These are phyloP conservation scores for Otis tarda DNA, from an alignment of 2,113 vertebrate species.

Conservation along the genomic window DNA sequence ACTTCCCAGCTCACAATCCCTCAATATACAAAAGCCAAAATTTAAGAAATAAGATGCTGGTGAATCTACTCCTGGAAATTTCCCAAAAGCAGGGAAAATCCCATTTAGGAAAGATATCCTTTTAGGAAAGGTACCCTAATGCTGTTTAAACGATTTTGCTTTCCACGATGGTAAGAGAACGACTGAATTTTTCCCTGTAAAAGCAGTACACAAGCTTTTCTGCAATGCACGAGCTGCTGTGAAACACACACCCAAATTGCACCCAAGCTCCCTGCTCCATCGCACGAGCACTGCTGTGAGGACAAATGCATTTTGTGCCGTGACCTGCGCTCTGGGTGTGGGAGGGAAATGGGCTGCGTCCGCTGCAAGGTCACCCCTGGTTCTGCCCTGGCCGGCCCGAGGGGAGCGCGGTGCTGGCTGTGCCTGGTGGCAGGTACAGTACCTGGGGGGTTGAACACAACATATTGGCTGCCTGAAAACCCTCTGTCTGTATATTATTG, in stretches of 20 bases:
- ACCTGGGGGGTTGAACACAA: not conserved
- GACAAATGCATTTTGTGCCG: no score
- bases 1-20: not conserved
- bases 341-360: not conserved
- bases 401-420: not conserved
- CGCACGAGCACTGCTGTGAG: rapidly evolving
- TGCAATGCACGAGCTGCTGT: not conserved
- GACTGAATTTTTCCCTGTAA: not conserved
- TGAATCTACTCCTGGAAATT: not conserved
- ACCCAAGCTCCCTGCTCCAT: not conserved
- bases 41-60: not conserved
- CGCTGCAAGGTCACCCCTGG: no score
- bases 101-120: not conserved
- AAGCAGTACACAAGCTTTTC: not conserved
- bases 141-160: not conserved
- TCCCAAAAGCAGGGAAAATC: not conserved
- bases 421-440: not conserved
- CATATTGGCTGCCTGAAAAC: not conserved
- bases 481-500: not conserved
- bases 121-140: not conserved
- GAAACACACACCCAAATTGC: not conserved
- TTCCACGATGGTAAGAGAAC: not conserved
- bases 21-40: not conserved
- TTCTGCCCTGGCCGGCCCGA: rapidly evolving
- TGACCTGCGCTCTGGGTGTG: no score